Base-by-base conservation (phyloP, 2,797 vertebrate genomes). In the Coendou prehensilis region DNA sequence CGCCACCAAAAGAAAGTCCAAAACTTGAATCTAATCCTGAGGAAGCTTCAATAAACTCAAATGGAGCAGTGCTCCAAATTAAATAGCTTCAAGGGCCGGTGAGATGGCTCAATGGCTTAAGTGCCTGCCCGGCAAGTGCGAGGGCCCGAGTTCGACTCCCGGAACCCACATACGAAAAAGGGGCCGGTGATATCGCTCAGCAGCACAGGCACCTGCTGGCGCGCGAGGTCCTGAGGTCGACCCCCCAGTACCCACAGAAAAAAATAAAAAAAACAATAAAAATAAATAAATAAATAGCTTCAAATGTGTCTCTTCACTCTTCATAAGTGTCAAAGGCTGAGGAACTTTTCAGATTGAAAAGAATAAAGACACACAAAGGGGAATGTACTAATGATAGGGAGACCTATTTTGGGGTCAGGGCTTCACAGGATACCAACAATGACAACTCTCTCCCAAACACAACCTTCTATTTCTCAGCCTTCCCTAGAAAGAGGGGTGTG, bases 11-110 rank as follows among this genome's bases (percentile, higher is more conserved):
- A 73, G 1, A 45, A 73, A 45, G 37, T 45, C 37, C 26, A 86
- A 86, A 86, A 30, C 69, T 54, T 67, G 14, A 64, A 88, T 17
- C 54, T n/a, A 59, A 26, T 67, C 37, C 52, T 45, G 63, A 80
- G 47, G 47, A 80, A 89, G 84, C 4, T 63, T 41, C 56, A 57
- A 84, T 78, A 79, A 94, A 79, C 61, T 52, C 84, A 92, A 73
- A 79, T 5, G 50, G 11, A 67, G 57, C 20, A 28, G 33, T 69
- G 11, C 13, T 59, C 67, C 59, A 87, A 90, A 93, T 57, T 81
- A 81, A 95, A 75, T 22, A 47, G 20, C 9, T 69, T 69, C n/a
- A 18, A 37, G 37, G 37, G 37, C 37, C 37, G 37, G 37, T 41
- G 37, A 41, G 37, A 41, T 41, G 37, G 37, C 37, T 41, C 37